Percentiles rank a stretch among this genome's conserved stretches.
Evolutionary conservation across 1,140 invertebrate species (phyloP).

Genomic region (Parasteatoda tepidariorum): DNA sequence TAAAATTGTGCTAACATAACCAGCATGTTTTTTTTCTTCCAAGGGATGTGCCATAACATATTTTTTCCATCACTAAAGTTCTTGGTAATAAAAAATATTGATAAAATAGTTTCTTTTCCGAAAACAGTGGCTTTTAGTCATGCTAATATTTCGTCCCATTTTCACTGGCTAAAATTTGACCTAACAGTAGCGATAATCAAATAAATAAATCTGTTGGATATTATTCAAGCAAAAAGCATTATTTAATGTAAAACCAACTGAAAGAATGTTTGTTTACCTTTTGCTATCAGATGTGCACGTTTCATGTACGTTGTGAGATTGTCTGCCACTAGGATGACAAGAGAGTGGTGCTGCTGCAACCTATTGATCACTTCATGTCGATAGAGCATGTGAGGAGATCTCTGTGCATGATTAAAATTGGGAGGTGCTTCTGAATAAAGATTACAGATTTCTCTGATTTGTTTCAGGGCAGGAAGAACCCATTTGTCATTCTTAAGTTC

Average conservation of each 20-base stretch:
- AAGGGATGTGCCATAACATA: too few relatives aligned
- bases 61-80: too few relatives aligned
- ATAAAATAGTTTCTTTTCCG: too few relatives aligned
- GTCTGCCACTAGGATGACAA: slow-evolving; percentile 93
- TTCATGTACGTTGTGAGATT: slow-evolving; percentile 94
- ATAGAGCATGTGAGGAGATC: slow-evolving; percentile 70
- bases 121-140: too few relatives aligned
- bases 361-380: slow-evolving; percentile 88
- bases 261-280: slow-evolving; percentile 70
- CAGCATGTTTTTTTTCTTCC: too few relatives aligned
- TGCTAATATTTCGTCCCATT: too few relatives aligned
- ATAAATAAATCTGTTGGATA: background rate
- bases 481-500: slow-evolving; percentile 90
- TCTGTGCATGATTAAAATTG: slow-evolving; percentile 75
- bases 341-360: slow-evolving; percentile 89
- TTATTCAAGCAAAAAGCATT: too few relatives aligned
- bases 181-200: too few relatives aligned
- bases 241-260: too few relatives aligned
- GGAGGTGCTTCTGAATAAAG: slow-evolving; percentile 85
- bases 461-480: slow-evolving; percentile 94
- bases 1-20: too few relatives aligned
- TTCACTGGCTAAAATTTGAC: too few relatives aligned
- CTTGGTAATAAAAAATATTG: too few relatives aligned
- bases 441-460: slow-evolving; percentile 95
- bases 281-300: slow-evolving; percentile 78